Percentiles rank a stretch among this genome's conserved stretches.
These are phyloP conservation scores for Drosophila nannoptera DNA, from an alignment of 1,140 invertebrate genomes.

Conservation along the genomic window DNA sequence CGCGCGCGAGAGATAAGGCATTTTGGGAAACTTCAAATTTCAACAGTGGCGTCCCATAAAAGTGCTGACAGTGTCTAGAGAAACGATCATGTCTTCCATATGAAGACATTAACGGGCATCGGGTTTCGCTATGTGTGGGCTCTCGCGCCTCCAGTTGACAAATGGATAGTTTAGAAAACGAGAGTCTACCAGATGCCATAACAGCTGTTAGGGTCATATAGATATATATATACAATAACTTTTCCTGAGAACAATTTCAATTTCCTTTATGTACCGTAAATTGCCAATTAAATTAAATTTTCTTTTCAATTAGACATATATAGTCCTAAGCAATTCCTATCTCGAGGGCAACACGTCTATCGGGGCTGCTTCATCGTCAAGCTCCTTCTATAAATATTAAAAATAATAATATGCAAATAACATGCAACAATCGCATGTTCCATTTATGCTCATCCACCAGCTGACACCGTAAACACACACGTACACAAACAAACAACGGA, in stretches of 20 bases:
- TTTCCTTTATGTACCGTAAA: neutral
- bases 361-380: constrained; percentile 31
- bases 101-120: constrained; percentile 34
- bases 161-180: neutral
- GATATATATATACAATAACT: neutral
- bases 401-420: constrained; percentile 56
- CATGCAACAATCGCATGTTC: constrained; percentile 45
- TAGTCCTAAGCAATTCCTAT: neutral
- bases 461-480: constrained; percentile 23
- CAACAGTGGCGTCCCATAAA: constrained; percentile 40
- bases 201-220: neutral
- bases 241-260: neutral
- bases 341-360: neutral
- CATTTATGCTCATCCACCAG: constrained; percentile 26
- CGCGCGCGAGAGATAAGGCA: constrained; percentile 2
- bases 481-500: constrained; percentile 2
- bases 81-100: constrained; percentile 22
- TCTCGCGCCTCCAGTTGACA: neutral
- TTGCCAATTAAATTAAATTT: too few species aligned
- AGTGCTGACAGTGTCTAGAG: constrained; percentile 22
- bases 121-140: constrained; percentile 9
- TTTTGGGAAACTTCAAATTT: constrained; percentile 40
- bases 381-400: constrained; percentile 49
- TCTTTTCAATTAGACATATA: constrained; percentile 9
- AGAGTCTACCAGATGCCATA: neutral